A percentile compares a stretch with the other conserved stretches of the same genome.
These are phyloP conservation scores for Morelia viridis DNA, from an alignment of 2,797 vertebrate species.

Conservation along the genomic window DNA sequence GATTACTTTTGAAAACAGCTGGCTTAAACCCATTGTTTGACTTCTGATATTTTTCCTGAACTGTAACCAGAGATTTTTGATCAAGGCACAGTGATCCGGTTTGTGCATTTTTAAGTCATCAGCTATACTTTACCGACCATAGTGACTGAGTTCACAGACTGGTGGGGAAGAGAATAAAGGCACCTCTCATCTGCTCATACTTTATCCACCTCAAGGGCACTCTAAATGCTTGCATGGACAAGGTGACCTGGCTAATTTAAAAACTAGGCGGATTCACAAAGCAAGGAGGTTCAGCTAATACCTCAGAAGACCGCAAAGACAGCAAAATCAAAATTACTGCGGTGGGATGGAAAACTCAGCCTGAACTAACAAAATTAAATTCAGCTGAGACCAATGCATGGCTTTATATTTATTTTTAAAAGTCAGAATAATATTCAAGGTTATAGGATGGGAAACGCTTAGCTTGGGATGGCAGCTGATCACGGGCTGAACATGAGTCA, in stretches of 20 bases:
- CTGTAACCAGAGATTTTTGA: background rate
- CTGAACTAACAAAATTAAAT: background rate
- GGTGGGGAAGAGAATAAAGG: background rate
- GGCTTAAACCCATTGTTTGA: background rate
- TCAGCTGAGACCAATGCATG: background rate
- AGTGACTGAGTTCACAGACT: background rate
- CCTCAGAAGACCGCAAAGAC: background rate
- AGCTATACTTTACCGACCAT: background rate
- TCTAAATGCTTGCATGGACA: background rate
- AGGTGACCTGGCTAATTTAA: background rate
- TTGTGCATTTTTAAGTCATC: background rate
- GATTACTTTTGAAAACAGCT: background rate
- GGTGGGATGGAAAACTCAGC: background rate
- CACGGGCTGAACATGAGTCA: background rate
- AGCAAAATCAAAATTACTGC: background rate
- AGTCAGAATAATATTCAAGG: slow-evolving; percentile 28
- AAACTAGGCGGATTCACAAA: background rate
- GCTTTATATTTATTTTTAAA: background rate
- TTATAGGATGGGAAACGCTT: background rate
- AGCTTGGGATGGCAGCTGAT: background rate
- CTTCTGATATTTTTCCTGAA: background rate
- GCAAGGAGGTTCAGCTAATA: background rate
- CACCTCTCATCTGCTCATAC: background rate
- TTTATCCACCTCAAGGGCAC: background rate
- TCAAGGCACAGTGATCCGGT: background rate